Percentiles rank a stretch among this genome's conserved stretches.
These are phyloP conservation scores for Oostethus manadensis DNA, from an alignment of 2,113 vertebrate species.

Conservation along the genomic window DNA sequence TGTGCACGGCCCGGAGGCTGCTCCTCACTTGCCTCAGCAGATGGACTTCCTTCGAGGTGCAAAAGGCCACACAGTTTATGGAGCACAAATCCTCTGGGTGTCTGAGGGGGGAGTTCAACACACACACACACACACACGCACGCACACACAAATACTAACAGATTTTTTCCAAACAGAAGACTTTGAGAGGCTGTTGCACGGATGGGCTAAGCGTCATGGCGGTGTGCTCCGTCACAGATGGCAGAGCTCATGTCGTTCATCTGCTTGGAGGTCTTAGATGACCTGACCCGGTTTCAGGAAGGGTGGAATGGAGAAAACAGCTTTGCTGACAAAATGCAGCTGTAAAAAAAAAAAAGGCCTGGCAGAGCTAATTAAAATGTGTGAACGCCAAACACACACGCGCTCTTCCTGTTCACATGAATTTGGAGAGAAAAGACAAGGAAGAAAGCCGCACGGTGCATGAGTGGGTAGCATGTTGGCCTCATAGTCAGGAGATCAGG, in stretches of 20 bases:
- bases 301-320: slow-evolving; percentile 44
- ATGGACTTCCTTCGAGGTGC: slow-evolving; percentile 65
- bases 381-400: neutral
- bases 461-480: too few species aligned
- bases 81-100: slow-evolving; percentile 64
- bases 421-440: too few species aligned
- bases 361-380: slow-evolving; percentile 7
- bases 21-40: slow-evolving; percentile 50
- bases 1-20: slow-evolving; percentile 42
- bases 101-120: slow-evolving; percentile 53
- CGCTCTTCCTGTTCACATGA: too few species aligned
- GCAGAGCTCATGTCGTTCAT: slow-evolving; percentile 32
- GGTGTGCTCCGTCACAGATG: slow-evolving; percentile 51
- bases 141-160: slow-evolving; percentile 17
- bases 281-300: slow-evolving; percentile 48
- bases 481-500: too few species aligned
- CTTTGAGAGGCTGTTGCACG: slow-evolving; percentile 34
- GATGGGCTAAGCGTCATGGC: slow-evolving; percentile 29
- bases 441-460: too few species aligned
- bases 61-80: slow-evolving; percentile 61
- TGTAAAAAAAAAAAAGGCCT: neutral
- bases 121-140: slow-evolving; percentile 14
- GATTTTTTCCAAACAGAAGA: slow-evolving; percentile 20
- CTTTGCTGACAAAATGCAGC: slow-evolving; percentile 15
- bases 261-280: slow-evolving; percentile 31